Conservation (phyloP, 2,113 vertebrate species). For the Rhinoderma darwinii region DNA sequence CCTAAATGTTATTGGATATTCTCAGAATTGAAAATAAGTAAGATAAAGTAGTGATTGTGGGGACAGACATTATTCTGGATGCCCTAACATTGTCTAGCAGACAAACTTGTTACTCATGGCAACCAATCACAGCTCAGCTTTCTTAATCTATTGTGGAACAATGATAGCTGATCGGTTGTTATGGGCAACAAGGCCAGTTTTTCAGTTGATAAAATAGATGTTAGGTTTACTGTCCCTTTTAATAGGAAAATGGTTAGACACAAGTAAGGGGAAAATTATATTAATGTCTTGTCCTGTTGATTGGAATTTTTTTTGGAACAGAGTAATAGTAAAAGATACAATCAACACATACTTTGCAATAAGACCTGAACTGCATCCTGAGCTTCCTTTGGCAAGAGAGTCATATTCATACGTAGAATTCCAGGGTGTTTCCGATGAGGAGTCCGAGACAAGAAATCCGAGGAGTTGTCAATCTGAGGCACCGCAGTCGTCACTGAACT, state of each 20-base stretch:
- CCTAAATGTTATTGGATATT: no score
- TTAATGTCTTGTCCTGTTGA: not conserved
- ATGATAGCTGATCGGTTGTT: no score
- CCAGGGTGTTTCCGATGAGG: slow-evolving; percentile 82
- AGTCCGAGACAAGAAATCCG: slow-evolving; percentile 73
- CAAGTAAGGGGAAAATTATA: not conserved
- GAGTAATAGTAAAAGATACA: not conserved
- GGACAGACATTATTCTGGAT: no score
- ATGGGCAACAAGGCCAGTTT: no score
- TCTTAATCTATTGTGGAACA: no score
- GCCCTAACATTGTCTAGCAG: no score
- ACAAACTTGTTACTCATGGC: no score
- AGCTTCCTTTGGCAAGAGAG: slow-evolving; percentile 74
- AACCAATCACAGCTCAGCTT: no score
- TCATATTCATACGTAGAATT: slow-evolving; percentile 74
- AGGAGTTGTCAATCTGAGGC: slow-evolving; percentile 68
- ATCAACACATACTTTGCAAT: slow-evolving; percentile 71
- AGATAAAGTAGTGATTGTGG: no score
- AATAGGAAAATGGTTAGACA: not conserved
- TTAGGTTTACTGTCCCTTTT: no score
- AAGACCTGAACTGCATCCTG: slow-evolving; percentile 69
- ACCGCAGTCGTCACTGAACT: slow-evolving; percentile 64
- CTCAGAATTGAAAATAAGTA: no score
- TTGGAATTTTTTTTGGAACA: not conserved
- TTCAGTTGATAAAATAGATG: no score